Percentiles rank a stretch among this genome's conserved stretches.
phyloP scores from a whole-genome alignment of 2,888 invertebrate genomes.

The Liodrosophila aerea region DNA sequence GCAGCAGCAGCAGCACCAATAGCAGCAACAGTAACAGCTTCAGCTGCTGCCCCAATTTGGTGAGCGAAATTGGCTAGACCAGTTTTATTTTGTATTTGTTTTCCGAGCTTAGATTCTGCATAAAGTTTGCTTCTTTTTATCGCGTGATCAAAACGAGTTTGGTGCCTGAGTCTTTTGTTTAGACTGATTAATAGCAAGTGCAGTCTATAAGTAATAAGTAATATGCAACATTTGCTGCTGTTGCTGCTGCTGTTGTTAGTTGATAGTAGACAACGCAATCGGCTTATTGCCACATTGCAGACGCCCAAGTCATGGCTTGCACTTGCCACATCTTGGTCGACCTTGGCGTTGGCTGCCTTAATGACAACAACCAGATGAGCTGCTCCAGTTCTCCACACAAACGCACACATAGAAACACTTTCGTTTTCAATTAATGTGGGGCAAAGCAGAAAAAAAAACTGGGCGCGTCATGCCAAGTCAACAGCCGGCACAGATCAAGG shows the following conservation, averaged over 20 bases:
- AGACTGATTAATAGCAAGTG: slow-evolving; percentile 26
- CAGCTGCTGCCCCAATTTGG: slow-evolving; percentile 40
- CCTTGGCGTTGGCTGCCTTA: slow-evolving; percentile 50
- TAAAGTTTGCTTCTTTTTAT: slow-evolving; percentile 10
- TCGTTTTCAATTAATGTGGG: slow-evolving; percentile 22
- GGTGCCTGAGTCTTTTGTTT: slow-evolving; percentile 68
- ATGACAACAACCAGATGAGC: slow-evolving; percentile 25
- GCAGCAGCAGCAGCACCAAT: slow-evolving; percentile 9
- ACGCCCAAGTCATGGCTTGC: too few relatives aligned
- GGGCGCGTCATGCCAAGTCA: slow-evolving; percentile 15
- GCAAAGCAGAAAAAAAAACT: neutral
- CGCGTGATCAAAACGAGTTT: slow-evolving; percentile 58
- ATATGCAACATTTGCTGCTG: neutral
- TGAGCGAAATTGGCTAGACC: slow-evolving; percentile 18
- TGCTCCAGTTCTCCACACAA: slow-evolving; percentile 60
- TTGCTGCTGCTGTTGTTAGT: neutral
- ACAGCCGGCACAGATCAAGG: slow-evolving; percentile 40
- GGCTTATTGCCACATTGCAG: neutral
- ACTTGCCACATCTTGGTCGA: slow-evolving; percentile 35
- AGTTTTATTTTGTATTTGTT: slow-evolving; percentile 11
- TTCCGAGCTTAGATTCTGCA: slow-evolving; percentile 25
- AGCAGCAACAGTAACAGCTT: slow-evolving; percentile 3
- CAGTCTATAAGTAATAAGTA: slow-evolving; percentile 5
- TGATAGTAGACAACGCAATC: too few relatives aligned
- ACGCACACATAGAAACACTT: neutral